Evolutionary conservation across 2,797 vertebrate species (phyloP).

Genomic region (Rallus crepitans): DNA sequence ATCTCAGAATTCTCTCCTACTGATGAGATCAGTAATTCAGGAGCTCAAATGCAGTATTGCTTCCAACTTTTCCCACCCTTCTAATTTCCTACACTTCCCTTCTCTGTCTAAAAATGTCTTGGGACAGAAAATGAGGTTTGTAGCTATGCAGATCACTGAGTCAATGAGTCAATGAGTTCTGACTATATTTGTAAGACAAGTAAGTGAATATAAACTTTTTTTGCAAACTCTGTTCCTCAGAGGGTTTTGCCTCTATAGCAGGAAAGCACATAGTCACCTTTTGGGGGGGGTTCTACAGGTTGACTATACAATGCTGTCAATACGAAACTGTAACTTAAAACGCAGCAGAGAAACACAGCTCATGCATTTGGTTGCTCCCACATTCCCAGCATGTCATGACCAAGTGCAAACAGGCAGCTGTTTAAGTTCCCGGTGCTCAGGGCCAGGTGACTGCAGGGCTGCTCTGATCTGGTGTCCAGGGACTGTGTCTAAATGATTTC

Average conservation of each 20-base stretch:
- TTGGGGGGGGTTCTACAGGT: too few relatives aligned
- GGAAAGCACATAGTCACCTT: background rate
- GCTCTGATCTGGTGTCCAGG: background rate
- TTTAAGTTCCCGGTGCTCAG: background rate
- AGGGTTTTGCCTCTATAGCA: background rate
- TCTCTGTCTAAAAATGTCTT: background rate
- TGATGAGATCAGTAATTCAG: background rate
- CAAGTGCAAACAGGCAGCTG: fast-evolving
- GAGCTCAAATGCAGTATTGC: background rate
- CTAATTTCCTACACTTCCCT: background rate
- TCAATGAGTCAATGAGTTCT: background rate
- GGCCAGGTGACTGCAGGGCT: background rate
- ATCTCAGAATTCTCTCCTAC: background rate
- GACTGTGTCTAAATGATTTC: background rate
- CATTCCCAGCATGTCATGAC: fast-evolving
- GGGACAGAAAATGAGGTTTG: background rate
- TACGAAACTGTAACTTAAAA: fast-evolving
- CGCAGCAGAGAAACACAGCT: background rate
- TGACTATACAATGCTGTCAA: fast-evolving
- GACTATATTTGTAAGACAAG: background rate
- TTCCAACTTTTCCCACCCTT: background rate
- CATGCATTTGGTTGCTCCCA: fast-evolving
- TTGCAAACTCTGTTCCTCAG: background rate
- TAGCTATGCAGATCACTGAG: background rate
- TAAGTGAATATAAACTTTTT: background rate